These are phyloP conservation scores for Drosophila kurseongensis DNA, from an alignment of 1,140 invertebrate species.

Conservation along the genomic window DNA sequence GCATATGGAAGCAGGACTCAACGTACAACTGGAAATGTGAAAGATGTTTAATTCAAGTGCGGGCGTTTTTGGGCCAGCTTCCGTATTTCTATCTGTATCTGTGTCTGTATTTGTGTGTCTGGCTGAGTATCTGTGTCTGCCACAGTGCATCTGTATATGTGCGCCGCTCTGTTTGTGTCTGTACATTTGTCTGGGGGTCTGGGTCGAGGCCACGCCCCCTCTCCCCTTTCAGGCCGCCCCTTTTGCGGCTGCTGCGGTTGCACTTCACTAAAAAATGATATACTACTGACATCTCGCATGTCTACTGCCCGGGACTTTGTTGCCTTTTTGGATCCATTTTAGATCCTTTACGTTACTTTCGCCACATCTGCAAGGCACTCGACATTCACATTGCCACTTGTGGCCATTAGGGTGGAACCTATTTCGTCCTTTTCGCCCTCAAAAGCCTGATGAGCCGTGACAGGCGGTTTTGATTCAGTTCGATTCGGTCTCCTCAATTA, in stretches of 20 bases:
- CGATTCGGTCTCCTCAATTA: slow-evolving; percentile 1
- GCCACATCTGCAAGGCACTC: slow-evolving; percentile 31
- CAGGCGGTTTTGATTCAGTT: slow-evolving; percentile 17
- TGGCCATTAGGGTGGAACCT: slow-evolving; percentile 61
- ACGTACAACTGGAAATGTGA: slow-evolving; percentile 56
- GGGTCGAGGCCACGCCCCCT: slow-evolving; percentile 29
- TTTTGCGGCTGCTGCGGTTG: slow-evolving; percentile 53
- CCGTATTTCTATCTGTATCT: slow-evolving; percentile 13
- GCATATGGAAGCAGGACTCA: slow-evolving; percentile 28
- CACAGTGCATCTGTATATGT: not conserved
- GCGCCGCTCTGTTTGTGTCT: slow-evolving; percentile 2
- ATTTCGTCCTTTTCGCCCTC: slow-evolving; percentile 30
- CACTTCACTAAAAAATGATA: slow-evolving; percentile 75
- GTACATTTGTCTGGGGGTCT: slow-evolving; percentile 30
- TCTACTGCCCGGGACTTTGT: slow-evolving; percentile 29
- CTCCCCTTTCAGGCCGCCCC: not conserved
- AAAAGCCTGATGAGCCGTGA: slow-evolving; percentile 30
- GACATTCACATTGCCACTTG: slow-evolving; percentile 49
- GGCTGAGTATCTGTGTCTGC: not conserved
- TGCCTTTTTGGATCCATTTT: slow-evolving; percentile 14
- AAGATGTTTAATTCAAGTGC: slow-evolving; percentile 77
- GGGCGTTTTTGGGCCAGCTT: slow-evolving; percentile 45
- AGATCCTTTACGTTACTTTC: slow-evolving; percentile 23
- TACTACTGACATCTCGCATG: slow-evolving; percentile 57
- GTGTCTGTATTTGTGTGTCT: not conserved